Conservation (phyloP, 2,797 vertebrate species). For the Telmatherina bonti region DNA sequence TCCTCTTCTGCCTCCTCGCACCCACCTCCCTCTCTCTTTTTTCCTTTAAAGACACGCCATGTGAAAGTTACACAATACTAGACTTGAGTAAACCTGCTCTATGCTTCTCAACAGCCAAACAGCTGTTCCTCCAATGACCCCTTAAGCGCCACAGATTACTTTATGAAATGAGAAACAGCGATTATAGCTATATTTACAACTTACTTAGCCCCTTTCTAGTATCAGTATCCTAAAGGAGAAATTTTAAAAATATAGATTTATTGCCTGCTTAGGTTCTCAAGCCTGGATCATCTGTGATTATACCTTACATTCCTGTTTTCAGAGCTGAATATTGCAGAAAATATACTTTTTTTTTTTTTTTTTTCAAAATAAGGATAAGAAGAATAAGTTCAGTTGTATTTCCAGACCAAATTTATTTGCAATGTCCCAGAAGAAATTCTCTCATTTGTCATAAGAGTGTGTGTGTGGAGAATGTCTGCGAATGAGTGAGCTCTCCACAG, state of each 20-base stretch:
- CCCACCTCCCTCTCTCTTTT: neutral
- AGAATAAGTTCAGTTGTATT: constrained; percentile 57
- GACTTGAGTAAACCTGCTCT: constrained; percentile 60
- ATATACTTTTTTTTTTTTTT: constrained; percentile 40
- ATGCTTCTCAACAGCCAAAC: constrained; percentile 44
- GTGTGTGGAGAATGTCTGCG: constrained; percentile 21
- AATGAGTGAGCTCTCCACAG: constrained; percentile 60
- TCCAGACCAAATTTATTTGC: constrained; percentile 43
- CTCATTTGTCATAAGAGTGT: constrained; percentile 18
- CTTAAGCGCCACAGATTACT: constrained; percentile 64
- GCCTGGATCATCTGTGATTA: constrained; percentile 81
- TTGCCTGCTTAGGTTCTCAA: constrained; percentile 69
- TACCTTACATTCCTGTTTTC: constrained; percentile 73
- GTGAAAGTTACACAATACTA: constrained; percentile 42
- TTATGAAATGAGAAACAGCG: constrained; percentile 59
- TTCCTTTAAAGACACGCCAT: constrained; percentile 22
- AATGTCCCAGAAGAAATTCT: constrained; percentile 51
- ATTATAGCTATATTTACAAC: constrained; percentile 70
- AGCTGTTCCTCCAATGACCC: constrained; percentile 61
- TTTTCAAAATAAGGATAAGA: constrained; percentile 1
- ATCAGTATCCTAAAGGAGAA: constrained; percentile 60
- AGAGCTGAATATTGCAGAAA: constrained; percentile 46
- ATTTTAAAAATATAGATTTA: constrained; percentile 75
- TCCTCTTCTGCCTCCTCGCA: constrained; percentile 2
- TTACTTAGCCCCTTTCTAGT: constrained; percentile 53